Base-by-base conservation (phyloP, 1,140 invertebrate genomes). In the Lycorma delicatula region DNA sequence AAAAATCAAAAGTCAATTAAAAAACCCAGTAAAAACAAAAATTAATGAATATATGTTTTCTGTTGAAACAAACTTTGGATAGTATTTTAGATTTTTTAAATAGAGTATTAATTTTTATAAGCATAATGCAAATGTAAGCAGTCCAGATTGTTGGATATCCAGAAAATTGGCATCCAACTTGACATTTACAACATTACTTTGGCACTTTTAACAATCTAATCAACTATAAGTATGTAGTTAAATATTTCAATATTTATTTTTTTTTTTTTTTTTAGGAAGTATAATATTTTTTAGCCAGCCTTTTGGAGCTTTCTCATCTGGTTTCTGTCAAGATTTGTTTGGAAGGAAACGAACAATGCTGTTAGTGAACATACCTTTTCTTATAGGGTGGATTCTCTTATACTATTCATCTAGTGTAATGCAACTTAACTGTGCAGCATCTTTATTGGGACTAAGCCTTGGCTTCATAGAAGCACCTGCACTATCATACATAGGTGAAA, bases 401-500 rank as follows among this genome's bases (percentile, higher is more conserved):
- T 61, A 60, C 59, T 61, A 29, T 22, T 52, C 62, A 22, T 44
- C 7, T 12, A 48, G 34, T 11, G 48, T 59, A n/a, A 26, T 53
- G 6, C 22, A 31, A 27, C 58, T 65, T 3, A 61, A 61, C 51
- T 1, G 46, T 0, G 48, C 59, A 2, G 29, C 53, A 16, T 59
- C 49, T 12, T 29, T 64, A 26, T 60, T 60, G 55, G 63, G 63
- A 1, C 31, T 64, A 2, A 73, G 75, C 12, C 71, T 74, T 27
- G 76, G 76, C 0, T 67, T 78, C 4, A 75, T 77, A 72, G 60
- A 61, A 27, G 76, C 75, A 13, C 75, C 76, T 3, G 73, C 77
- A 25, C 68, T 73, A 38, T 71, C 75, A 3, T 78, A 78, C 56
- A 70, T 78, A 4, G 74, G 74, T 9, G 75, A 78, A 69, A 72